Evolutionary conservation across 2,113 vertebrate genomes (phyloP), one percentile per base, ranked within the genome.

Genomic region (Prunella himalayana): DNA sequence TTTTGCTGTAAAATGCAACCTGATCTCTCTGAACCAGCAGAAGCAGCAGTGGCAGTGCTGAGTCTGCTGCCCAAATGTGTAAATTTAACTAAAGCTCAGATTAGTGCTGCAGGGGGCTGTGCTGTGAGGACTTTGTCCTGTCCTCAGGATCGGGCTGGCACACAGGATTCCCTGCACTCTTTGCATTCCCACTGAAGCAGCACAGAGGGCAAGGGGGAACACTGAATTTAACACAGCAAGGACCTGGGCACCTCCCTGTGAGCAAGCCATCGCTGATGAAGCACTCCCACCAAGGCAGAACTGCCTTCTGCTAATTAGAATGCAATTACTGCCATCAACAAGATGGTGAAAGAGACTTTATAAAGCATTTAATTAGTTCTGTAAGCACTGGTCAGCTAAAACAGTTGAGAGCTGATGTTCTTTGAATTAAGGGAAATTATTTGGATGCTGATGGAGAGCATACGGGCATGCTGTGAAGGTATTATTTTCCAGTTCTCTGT

Each of bases 331-430:
- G 61, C 76, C 13, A 2, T 84, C 57, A 53, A 51, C 76, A 47
- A 68, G 21, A 7, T 66, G 75, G 63, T 39, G 84, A 53, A 65
- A 64, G 73, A 82, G 88, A 65, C 51, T 82, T 94, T 28, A 9
- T 53, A 82, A 90, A 90, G 75, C 33, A 57, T 77, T 64, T 89
- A 84, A 97, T 97, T 93, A 82, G 78, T 77, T 96, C 87, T 88
- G 63, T 80, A 30, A 70, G 73, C 0, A 0, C 81, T 65, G 80
- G 82, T 85, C 78, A 94, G 64, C 95, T 93, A 35, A 94, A 95
- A 71, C 10, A 20, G 65, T 44, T 35, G 78, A 59, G 56, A 57
- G 47, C 1, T 61, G 45, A 57, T 61, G 73, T 70, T 61, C 69
- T 84, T 70, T 45, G 73, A 71, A 28, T 61, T 45, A 49, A 70